Conservation (phyloP, 2,113 vertebrate genomes). For the Elgaria multicarinata region DNA sequence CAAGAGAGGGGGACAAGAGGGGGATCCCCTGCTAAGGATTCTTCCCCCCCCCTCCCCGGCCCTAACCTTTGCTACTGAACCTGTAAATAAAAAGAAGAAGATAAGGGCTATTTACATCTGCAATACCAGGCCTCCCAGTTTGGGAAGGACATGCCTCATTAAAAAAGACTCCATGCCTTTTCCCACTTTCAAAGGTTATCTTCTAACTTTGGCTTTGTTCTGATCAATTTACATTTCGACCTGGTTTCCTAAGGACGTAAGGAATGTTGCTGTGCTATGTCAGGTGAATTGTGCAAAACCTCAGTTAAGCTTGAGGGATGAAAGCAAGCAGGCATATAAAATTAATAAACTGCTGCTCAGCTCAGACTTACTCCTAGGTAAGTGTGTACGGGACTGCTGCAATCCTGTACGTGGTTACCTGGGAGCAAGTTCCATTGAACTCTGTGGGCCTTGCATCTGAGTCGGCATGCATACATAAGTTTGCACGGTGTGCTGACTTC, state of each 20-base stretch:
- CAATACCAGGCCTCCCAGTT: neutral
- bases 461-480: neutral
- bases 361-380: neutral
- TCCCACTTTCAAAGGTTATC: neutral
- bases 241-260: neutral
- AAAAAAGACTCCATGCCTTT: neutral
- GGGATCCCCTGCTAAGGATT: neutral
- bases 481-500: neutral
- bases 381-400: neutral
- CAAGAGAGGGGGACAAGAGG: neutral
- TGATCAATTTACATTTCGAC: neutral
- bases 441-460: neutral
- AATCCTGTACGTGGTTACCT: neutral
- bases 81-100: neutral
- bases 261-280: neutral
- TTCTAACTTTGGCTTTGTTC: neutral
- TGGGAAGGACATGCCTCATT: neutral
- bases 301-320: neutral
- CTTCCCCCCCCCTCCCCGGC: too few relatives aligned
- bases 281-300: neutral
- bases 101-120: neutral
- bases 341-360: neutral
- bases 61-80: neutral
- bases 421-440: neutral
- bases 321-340: neutral